phyloP scores from a whole-genome alignment of 2,113 vertebrate genomes.

The Ceyx melanurus region DNA sequence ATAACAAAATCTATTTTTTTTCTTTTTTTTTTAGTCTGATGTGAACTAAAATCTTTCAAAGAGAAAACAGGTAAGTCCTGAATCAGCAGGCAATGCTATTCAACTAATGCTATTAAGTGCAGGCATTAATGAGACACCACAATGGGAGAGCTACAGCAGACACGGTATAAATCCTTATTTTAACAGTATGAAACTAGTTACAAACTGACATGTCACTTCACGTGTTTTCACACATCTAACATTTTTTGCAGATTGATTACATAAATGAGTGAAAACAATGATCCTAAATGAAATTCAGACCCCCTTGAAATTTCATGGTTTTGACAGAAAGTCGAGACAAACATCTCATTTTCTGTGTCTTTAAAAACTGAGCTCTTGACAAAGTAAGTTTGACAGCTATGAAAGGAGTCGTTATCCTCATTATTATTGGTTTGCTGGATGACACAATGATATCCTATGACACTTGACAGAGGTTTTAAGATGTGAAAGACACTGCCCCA shows the following conservation, averaged over 20 bases:
- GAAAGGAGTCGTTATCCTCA: neutral
- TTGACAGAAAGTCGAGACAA: conserved; percentile 1
- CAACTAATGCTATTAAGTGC: neutral
- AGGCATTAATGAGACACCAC: neutral
- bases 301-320: neutral
- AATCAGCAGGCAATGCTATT: neutral
- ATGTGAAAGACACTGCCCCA: neutral
- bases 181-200: neutral
- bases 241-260: neutral
- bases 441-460: neutral
- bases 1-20: neutral
- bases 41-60: neutral
- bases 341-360: neutral
- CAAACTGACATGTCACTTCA: neutral
- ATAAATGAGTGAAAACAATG: conserved; percentile 3
- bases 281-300: neutral
- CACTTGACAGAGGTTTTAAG: neutral
- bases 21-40: neutral
- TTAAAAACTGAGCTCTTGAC: neutral
- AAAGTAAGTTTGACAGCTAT: conserved; percentile 4
- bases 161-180: neutral
- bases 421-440: neutral
- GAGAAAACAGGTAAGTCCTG: neutral
- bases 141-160: neutral
- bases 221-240: neutral